Percentiles rank a stretch among this genome's conserved stretches.
Conservation (phyloP, 37 sponge, comb jelly and placozoan genomes). For the Eunapius fragilis region DNA sequence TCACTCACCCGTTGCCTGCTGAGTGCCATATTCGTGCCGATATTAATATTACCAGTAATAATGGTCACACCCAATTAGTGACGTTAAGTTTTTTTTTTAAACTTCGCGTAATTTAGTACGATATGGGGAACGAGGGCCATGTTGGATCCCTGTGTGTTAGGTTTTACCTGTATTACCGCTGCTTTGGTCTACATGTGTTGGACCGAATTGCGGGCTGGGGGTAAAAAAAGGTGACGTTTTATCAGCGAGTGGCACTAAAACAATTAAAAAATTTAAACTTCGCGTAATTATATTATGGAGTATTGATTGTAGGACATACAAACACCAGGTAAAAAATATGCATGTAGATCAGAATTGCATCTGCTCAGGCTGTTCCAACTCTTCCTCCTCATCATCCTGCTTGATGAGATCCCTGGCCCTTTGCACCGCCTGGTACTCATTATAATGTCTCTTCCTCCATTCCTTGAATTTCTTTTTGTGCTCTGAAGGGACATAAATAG, state of each 20-base stretch:
- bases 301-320: background rate
- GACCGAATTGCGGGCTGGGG: too few relatives aligned
- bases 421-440: conserved; percentile 71
- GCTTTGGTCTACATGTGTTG: too few relatives aligned
- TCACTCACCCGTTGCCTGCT: background rate
- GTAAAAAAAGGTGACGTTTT: too few relatives aligned
- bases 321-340: background rate
- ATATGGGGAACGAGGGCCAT: too few relatives aligned
- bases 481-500: background rate
- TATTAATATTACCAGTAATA: background rate
- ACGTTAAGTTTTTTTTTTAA: too few relatives aligned
- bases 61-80: too few relatives aligned
- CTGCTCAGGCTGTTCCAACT: conserved; percentile 6
- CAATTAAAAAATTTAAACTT: too few relatives aligned
- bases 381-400: conserved; percentile 24
- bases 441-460: conserved; percentile 83
- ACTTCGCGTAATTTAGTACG: too few relatives aligned
- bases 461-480: conserved; percentile 68
- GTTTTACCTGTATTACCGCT: too few relatives aligned
- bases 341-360: background rate
- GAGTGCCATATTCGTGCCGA: background rate
- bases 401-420: conserved; percentile 54
- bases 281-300: too few relatives aligned
- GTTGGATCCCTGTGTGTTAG: too few relatives aligned
- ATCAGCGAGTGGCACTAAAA: too few relatives aligned